These are phyloP conservation scores for Lepisosteus osseus DNA, from an alignment of 2,113 vertebrate genomes.

Conservation along the genomic window DNA sequence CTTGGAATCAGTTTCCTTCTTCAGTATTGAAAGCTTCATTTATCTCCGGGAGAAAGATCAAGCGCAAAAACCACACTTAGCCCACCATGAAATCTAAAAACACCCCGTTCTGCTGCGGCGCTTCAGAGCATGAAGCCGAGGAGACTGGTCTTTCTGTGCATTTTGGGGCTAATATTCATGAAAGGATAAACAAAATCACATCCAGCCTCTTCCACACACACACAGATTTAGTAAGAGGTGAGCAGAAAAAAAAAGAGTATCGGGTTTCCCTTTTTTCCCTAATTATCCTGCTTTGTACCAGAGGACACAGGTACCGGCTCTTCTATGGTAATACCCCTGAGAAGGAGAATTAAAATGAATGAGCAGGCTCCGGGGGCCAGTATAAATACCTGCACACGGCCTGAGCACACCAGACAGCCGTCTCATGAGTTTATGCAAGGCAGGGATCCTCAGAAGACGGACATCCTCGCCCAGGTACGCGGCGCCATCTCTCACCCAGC, in stretches of 20 bases:
- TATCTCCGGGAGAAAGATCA: too few relatives aligned
- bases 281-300: constrained; percentile 52
- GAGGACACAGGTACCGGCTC: constrained; percentile 55
- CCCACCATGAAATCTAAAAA: too few relatives aligned
- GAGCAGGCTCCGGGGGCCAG: constrained; percentile 66
- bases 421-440: constrained; percentile 63
- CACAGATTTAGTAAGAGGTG: constrained; percentile 21
- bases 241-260: constrained; percentile 46
- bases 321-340: constrained; percentile 64
- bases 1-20: too few relatives aligned
- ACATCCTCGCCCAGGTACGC: constrained; percentile 57
- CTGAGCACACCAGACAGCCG: constrained; percentile 57
- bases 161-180: too few relatives aligned
- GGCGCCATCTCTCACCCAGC: neutral
- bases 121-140: too few relatives aligned
- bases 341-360: constrained; percentile 82
- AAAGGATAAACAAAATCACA: too few relatives aligned
- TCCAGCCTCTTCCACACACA: neutral
- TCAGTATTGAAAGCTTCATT: too few relatives aligned
- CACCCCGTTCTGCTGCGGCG: too few relatives aligned
- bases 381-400: constrained; percentile 93
- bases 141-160: too few relatives aligned
- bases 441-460: constrained; percentile 29
- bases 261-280: constrained; percentile 58
- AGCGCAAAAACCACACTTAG: too few relatives aligned